Evolutionary conservation across 1,140 invertebrate species (phyloP).

Genomic region (Zaprionus capensis): DNA sequence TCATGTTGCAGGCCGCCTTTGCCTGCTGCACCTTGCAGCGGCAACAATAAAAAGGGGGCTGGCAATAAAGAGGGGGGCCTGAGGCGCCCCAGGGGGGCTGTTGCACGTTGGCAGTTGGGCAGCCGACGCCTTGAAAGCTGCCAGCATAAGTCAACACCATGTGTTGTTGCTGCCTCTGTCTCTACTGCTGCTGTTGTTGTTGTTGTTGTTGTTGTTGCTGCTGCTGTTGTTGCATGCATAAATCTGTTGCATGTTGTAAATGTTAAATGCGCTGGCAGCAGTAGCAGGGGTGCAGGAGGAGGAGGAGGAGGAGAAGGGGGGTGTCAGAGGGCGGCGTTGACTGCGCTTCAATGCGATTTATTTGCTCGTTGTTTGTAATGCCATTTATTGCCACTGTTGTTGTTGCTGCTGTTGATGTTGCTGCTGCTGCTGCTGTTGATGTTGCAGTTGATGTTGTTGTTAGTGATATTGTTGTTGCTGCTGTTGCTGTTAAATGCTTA

Average conservation of each 20-base stretch:
- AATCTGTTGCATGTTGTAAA: slow-evolving; percentile 80
- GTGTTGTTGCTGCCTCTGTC: slow-evolving; percentile 32
- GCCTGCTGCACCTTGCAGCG: slow-evolving; percentile 35
- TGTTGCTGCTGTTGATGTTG: slow-evolving; percentile 23
- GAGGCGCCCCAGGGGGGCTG: not conserved
- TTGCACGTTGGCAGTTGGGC: slow-evolving; percentile 59
- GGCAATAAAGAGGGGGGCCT: not conserved
- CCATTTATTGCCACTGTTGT: slow-evolving; percentile 67
- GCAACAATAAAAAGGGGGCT: slow-evolving; percentile 53
- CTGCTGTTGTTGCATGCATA: slow-evolving; percentile 67
- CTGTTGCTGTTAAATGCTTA: slow-evolving; percentile 79
- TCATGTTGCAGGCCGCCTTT: slow-evolving; percentile 19
- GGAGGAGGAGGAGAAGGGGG: not conserved
- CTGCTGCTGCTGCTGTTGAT: slow-evolving; percentile 17
- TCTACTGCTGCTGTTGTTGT: slow-evolving; percentile 27
- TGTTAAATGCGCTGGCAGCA: slow-evolving; percentile 67
- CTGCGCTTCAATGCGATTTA: slow-evolving; percentile 79
- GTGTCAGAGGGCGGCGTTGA: slow-evolving; percentile 49
- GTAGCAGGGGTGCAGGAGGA: not conserved
- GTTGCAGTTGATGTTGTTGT: slow-evolving; percentile 19
- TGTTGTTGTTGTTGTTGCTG: slow-evolving; percentile 33
- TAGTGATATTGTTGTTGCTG: slow-evolving; percentile 29
- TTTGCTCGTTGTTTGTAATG: slow-evolving; percentile 80
- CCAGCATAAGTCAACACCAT: slow-evolving; percentile 76
- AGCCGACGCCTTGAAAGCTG: slow-evolving; percentile 43